Evolutionary conservation across 2,113 vertebrate species (phyloP).

Genomic region (Litocranius walleri): DNA sequence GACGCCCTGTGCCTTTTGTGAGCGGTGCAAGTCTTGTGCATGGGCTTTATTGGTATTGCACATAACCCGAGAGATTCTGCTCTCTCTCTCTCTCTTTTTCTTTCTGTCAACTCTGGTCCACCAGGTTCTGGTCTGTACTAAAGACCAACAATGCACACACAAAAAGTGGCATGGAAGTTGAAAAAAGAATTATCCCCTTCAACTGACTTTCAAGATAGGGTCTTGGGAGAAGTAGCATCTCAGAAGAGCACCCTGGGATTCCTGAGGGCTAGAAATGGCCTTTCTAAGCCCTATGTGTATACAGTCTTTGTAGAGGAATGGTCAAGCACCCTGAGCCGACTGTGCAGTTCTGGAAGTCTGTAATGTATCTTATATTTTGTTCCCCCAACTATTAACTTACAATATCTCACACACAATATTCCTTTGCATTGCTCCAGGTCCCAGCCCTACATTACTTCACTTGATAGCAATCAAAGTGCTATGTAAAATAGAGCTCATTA

Average conservation of each 20-base stretch:
- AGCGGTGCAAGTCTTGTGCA: accelerated
- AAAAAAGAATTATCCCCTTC: neutral
- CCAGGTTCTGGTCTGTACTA: no score
- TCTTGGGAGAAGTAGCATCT: neutral
- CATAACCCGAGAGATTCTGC: no score
- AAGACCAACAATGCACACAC: no score
- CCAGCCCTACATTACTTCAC: neutral
- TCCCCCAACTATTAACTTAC: neutral
- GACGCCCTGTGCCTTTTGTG: no score
- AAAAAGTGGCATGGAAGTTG: neutral
- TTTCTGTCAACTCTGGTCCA: no score
- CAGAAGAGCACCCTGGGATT: accelerated
- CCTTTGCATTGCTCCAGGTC: neutral
- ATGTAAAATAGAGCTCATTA: neutral
- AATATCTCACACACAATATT: neutral
- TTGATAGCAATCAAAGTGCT: neutral
- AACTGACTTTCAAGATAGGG: neutral
- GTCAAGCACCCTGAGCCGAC: neutral
- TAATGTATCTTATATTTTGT: neutral
- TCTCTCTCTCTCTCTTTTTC: no score
- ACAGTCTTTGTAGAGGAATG: neutral
- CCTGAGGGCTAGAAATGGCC: neutral
- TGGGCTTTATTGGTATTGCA: no score
- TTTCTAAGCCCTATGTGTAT: neutral
- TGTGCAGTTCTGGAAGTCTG: neutral